A percentile compares a stretch with the other conserved stretches of the same genome.
phyloP scores from a whole-genome alignment of 2,888 invertebrate genomes.

The Diarsia mendica region DNA sequence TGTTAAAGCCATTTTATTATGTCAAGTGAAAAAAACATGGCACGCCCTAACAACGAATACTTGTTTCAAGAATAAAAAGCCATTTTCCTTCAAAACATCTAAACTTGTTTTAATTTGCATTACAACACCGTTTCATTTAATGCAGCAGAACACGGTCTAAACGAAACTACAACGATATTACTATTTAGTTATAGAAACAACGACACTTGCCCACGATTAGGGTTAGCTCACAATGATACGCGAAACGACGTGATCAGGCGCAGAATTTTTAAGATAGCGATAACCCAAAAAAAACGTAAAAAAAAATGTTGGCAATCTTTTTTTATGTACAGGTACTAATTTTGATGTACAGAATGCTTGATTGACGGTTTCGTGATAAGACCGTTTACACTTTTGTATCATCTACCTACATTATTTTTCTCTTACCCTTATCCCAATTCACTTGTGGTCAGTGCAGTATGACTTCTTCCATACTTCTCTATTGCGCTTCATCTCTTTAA shows the following conservation, averaged over 20 bases:
- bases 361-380: no score
- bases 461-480: no score
- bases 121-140: conserved; percentile 24
- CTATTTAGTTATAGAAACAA: conserved; percentile 43
- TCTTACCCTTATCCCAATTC: no score
- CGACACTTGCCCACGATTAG: conserved; percentile 27
- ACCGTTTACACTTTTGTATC: no score
- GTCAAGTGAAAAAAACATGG: neutral
- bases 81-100: neutral
- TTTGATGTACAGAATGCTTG: no score
- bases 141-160: conserved; percentile 35
- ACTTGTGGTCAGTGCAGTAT: no score
- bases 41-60: neutral
- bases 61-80: conserved; percentile 10
- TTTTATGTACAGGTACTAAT: no score
- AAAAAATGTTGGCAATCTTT: no score
- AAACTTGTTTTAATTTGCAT: conserved; percentile 26
- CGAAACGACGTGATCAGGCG: neutral
- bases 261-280: no score
- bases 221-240: neutral
- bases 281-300: no score
- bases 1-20: neutral
- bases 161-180: conserved; percentile 37
- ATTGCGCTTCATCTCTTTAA: no score
- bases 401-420: no score